Evolutionary conservation across 2,888 invertebrate genomes (phyloP).

Genomic region (Dryococelus australis): DNA sequence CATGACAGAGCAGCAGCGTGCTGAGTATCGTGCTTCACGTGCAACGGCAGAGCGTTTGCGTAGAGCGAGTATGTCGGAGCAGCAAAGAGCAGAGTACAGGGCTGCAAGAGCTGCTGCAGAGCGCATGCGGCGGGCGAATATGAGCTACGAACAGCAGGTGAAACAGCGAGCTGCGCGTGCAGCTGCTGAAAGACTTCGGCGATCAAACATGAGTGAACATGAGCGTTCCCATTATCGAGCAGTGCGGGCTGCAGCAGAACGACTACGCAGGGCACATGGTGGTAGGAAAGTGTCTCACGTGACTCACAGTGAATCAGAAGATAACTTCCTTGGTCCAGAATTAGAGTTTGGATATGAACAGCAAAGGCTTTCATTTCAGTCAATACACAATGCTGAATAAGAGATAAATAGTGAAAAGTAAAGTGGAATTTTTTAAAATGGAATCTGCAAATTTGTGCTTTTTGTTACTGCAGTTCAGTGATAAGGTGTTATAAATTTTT

Average conservation of each 20-base stretch:
- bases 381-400: neutral
- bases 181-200: neutral
- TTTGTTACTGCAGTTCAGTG: too few species aligned
- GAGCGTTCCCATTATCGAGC: constrained; percentile 21
- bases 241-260: neutral
- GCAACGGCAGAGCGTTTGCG: constrained; percentile 13
- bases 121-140: neutral
- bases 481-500: too few species aligned
- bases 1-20: neutral
- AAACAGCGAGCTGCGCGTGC: neutral
- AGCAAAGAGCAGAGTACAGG: neutral
- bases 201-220: neutral
- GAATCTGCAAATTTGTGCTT: too few species aligned
- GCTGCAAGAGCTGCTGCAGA: neutral
- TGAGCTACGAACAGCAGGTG: constrained; percentile 4
- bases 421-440: too few species aligned
- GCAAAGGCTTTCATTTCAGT: neutral
- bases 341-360: neutral
- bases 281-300: neutral
- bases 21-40: neutral
- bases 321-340: neutral
- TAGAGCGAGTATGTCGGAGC: neutral
- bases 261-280: neutral
- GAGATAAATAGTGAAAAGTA: too few species aligned
- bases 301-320: neutral